phyloP scores from a whole-genome alignment of 37 sponge, comb jelly and placozoan genomes.

The Diacarnus erythraeanus region DNA sequence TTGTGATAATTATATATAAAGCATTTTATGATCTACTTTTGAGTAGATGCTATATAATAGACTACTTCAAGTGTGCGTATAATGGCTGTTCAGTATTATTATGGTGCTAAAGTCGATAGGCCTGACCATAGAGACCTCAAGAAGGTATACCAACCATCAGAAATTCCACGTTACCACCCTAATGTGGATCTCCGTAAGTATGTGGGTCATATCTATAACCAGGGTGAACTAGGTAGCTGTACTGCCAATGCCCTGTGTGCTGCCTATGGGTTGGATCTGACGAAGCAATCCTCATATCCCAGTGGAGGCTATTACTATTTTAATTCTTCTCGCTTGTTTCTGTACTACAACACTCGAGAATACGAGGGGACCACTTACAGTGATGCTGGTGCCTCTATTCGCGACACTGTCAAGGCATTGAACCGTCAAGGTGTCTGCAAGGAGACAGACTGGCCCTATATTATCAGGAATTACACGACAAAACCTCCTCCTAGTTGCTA shows the following conservation, averaged over 20 bases:
- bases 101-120: neutral
- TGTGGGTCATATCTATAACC: neutral
- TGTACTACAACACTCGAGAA: slow-evolving; percentile 17
- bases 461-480: neutral
- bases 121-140: neutral
- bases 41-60: too few relatives aligned
- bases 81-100: neutral
- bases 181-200: slow-evolving; percentile 9
- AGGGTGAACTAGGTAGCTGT: slow-evolving; percentile 9
- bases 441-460: slow-evolving; percentile 21
- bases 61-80: too few relatives aligned
- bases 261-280: slow-evolving; percentile 1
- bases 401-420: slow-evolving; percentile 17
- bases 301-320: neutral
- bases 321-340: slow-evolving; percentile 19
- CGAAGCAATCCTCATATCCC: neutral
- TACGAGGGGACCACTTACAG: neutral
- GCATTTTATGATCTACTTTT: too few relatives aligned
- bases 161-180: slow-evolving; percentile 3
- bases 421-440: slow-evolving; percentile 2
- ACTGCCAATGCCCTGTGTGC: slow-evolving; percentile 18
- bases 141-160: neutral
- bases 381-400: slow-evolving; percentile 20
- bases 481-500: neutral
- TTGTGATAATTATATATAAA: too few relatives aligned